A percentile compares a stretch with the other conserved stretches of the same genome.
phyloP scores from a whole-genome alignment of 2,113 vertebrate species.

The Hippocampus guttulatus region DNA sequence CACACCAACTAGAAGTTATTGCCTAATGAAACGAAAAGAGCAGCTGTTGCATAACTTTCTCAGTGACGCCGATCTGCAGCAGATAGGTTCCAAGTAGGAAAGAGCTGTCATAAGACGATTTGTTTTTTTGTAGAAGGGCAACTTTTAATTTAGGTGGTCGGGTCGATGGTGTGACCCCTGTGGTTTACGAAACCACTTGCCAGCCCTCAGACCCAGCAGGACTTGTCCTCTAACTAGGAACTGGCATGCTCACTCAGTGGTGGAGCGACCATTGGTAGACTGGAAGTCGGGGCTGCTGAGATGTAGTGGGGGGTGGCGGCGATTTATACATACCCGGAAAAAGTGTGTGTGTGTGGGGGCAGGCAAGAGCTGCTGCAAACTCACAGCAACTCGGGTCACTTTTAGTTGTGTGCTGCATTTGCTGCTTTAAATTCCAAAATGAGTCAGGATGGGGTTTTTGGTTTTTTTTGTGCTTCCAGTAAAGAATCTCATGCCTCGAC shows the following conservation, averaged over 20 bases:
- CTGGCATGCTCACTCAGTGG: background rate
- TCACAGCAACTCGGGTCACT: background rate
- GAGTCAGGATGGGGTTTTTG: background rate
- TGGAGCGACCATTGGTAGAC: background rate
- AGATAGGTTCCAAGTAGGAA: background rate
- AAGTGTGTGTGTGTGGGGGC: background rate
- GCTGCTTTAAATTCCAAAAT: background rate
- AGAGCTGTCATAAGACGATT: background rate
- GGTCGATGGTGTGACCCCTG: background rate
- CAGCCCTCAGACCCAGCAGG: background rate
- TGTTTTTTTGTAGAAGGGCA: background rate
- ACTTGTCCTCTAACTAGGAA: background rate
- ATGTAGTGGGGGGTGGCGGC: background rate
- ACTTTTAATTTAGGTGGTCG: slow-evolving; percentile 1
- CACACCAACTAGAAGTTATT: background rate
- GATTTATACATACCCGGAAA: background rate
- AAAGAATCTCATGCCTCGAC: too few relatives aligned
- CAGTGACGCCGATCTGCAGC: background rate
- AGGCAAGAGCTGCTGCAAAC: background rate
- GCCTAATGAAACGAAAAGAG: background rate
- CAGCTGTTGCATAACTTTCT: background rate
- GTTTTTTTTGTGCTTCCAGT: background rate
- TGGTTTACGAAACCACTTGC: background rate
- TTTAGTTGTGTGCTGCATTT: background rate
- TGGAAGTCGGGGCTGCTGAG: background rate